Evolutionary conservation across 2,797 vertebrate species (phyloP).

Genomic region (Notamacropus eugenii): DNA sequence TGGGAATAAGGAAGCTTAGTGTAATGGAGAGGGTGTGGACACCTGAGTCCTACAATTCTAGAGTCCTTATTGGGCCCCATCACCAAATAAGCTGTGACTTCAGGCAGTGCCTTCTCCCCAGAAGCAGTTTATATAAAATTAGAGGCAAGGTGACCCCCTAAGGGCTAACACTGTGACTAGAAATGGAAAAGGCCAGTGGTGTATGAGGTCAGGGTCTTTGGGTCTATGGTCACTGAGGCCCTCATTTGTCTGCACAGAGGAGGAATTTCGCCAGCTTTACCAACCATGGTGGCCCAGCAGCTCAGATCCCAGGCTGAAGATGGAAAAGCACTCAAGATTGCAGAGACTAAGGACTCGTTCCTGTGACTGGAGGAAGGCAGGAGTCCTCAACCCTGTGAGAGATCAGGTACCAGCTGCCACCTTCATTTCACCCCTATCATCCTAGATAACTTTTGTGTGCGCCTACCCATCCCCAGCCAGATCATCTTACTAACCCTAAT

Average conservation of each 20-base stretch:
- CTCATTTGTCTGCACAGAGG: slow-evolving; percentile 50
- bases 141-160: background rate
- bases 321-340: background rate
- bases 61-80: background rate
- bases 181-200: background rate
- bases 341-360: rapidly evolving
- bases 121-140: background rate
- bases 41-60: background rate
- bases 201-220: background rate
- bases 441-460: background rate
- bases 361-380: slow-evolving; percentile 78
- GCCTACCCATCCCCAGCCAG: background rate
- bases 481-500: background rate
- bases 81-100: too few relatives aligned
- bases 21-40: background rate
- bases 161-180: background rate
- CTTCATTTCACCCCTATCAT: background rate
- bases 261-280: slow-evolving; percentile 62
- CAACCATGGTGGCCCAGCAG: background rate
- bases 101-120: background rate
- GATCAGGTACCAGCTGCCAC: slow-evolving; percentile 62
- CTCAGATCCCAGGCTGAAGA: background rate
- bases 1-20: background rate
- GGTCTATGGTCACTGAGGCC: background rate
- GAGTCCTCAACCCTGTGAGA: slow-evolving; percentile 4